These are phyloP conservation scores for Neotragus moschatus DNA, from an alignment of 2,113 vertebrate species.

Conservation along the genomic window DNA sequence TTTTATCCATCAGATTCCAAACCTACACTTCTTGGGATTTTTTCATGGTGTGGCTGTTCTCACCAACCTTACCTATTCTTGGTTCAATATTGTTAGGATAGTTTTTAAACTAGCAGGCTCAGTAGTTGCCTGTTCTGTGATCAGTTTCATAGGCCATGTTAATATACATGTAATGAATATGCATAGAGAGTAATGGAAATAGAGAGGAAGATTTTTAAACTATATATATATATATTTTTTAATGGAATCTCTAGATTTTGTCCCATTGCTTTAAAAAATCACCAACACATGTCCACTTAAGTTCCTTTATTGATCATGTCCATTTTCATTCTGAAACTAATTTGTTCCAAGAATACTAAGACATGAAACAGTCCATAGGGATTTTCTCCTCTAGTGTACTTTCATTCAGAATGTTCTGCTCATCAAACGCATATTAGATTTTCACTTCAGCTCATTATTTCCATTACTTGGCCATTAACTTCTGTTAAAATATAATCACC, in stretches of 20 bases:
- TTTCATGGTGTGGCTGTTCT: not conserved
- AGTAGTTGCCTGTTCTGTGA: not conserved
- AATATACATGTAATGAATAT: not conserved
- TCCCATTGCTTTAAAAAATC: not conserved
- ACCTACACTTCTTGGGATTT: not conserved
- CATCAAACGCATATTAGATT: slow-evolving; percentile 65
- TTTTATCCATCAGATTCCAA: not conserved
- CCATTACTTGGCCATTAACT: slow-evolving; percentile 73
- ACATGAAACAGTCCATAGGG: not conserved
- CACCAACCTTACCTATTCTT: not conserved
- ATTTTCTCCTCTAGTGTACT: not conserved
- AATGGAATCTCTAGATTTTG: not conserved
- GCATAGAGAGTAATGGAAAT: not conserved
- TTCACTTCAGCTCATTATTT: slow-evolving; percentile 74
- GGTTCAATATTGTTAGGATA: not conserved
- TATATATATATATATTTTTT: not conserved
- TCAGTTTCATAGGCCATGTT: not conserved
- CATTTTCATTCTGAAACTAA: slow-evolving; percentile 13
- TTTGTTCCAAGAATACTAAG: not conserved
- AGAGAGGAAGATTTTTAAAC: not conserved
- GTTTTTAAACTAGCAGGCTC: not conserved
- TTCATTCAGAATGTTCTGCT: slow-evolving; percentile 48
- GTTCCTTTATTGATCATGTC: not conserved
- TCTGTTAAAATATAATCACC: slow-evolving; percentile 73
- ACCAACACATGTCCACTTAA: not conserved